Evolutionary conservation across 2,113 vertebrate genomes (phyloP).

Genomic region (Gasterosteus aculeatus): DNA sequence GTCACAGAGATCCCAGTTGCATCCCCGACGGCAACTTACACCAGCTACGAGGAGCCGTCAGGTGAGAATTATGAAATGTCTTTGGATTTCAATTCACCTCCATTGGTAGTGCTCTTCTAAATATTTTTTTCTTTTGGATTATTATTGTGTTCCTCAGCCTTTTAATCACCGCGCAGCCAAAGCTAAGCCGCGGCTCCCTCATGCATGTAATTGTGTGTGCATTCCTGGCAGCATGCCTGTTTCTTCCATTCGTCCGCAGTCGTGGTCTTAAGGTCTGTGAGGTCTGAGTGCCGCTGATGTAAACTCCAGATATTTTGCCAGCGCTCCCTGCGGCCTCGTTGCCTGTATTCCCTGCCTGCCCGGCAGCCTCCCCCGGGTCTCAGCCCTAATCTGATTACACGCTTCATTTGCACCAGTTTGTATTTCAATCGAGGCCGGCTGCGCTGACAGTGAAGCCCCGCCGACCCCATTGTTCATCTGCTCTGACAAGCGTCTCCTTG

Average conservation of each 20-base stretch:
- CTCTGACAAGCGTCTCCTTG: conserved; percentile 72
- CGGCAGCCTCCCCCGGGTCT: conserved; percentile 59
- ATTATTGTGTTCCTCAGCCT: background rate
- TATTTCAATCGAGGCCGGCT: conserved; percentile 92
- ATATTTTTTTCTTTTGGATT: background rate
- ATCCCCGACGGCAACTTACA: conserved; percentile 87
- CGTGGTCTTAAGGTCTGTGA: conserved; percentile 27
- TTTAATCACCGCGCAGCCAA: background rate
- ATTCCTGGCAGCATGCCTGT: conserved; percentile 9
- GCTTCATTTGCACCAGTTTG: conserved; percentile 97
- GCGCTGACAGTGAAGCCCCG: conserved; percentile 82
- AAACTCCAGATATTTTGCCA: conserved; percentile 69
- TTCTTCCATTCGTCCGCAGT: conserved; percentile 33
- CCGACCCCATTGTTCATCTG: conserved; percentile 83
- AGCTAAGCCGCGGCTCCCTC: conserved; percentile 1
- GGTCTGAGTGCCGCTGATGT: conserved; percentile 58
- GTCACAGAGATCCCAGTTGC: conserved; percentile 90
- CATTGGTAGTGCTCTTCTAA: background rate
- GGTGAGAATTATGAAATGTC: conserved; percentile 77
- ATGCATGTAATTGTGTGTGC: background rate
- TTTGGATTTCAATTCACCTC: background rate
- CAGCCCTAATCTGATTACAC: conserved; percentile 95
- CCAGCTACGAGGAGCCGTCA: conserved; percentile 91
- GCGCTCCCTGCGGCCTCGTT: conserved; percentile 57
- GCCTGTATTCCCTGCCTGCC: conserved; percentile 60